Base-by-base conservation (phyloP, 2,113 vertebrate species). In the Sisor rabdophorus region DNA sequence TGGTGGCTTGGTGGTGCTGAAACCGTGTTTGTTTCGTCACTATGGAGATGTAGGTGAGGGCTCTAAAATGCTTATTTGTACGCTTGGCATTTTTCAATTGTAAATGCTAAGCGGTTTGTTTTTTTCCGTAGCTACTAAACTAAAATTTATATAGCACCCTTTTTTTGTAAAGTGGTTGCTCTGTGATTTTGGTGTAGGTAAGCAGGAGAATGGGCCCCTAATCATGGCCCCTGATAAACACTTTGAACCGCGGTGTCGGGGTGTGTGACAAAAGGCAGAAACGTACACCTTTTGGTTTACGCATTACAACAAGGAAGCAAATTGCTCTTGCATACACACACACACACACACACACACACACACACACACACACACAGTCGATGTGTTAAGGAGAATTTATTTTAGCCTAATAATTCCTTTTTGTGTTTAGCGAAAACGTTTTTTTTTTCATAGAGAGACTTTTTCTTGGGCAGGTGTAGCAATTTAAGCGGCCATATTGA, bases 391-490 rank as follows among this genome's bases (percentile, higher is more conserved):
- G 6, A 19, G 3, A 6, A 5, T 11, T 6, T 16, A 47, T 47
- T 40, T 20, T 40, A 1, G 1, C 61, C 92, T 88, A 64, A n/a
- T 54, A 12, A 7, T 52, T 12, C 16, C 50, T 52, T 69, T 30
- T 28, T 28, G 15, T n/a, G n/a, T n/a, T n/a, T n/a, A n/a, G n/a
- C n/a, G 22, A 17, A 5, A 10, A 19, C 8, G 11, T 13, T 54
- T 19, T 72, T 4, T 28, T 11, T 24, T 54, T 26, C 5, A 24
- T 32, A 19, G 10, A 9, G 24, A 64, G 17, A 17, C 16, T n/a
- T 40, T 48, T 78, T 71, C 36, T 48, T 56, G 32, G 47, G 26
- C 63, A 24, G 58, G 15, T 56, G 26, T 22, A 40, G 20, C 54
- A 61, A 53, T 61, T 19, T 40, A 47, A 68, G 22, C 50, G 53